Evolutionary conservation across 2,888 invertebrate species (phyloP), one percentile per base, ranked within the genome.

Genomic region (Zele albiditarsus): DNA sequence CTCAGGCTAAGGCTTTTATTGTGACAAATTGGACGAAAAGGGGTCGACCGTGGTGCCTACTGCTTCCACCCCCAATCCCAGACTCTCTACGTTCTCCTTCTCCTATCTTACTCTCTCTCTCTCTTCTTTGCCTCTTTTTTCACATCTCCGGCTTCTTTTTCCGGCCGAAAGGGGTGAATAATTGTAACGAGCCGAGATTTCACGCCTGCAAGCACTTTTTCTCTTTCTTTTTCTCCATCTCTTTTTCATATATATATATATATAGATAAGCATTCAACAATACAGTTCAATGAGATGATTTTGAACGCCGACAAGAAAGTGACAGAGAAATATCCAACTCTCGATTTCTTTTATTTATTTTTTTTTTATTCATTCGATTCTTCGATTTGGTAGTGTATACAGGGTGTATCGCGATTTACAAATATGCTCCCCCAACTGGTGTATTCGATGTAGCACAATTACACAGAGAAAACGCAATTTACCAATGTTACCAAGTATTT

Each of bases 181-280:
- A 87, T 86, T 86, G 85, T 83, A 86, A 86, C 85, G 81, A 84
- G 83, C 81, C 58, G 73, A 82, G 81, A 85, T 74, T 78, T 71
- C 66, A 74, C 79, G 33, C 68, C 69, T 28, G 70, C 77, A 75
- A 72, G 77, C 75, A 74, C 38, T 74, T 68, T 25, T 67, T 78
- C 72, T 70, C 8, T 53, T n/a, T n/a, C 16, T n/a, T 16, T 3
- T n/a, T 53, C 42, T 6, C 10, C 8, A 2, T 53, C 23, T 38
- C 12, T 38, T 38, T 38, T 38, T 6, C 3, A 31, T 5, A 31
- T 31, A 31, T 31, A 31, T 38, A 38, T 38, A 38, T 38, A 38
- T 38, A 38, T 71, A 62, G 27, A 42, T 60, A 60, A 62, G 23
- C 16, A 27, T 25, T 14, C 46, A 46, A 46, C n/a, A 46, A 46